Evolutionary conservation across 1,140 invertebrate genomes (phyloP), one percentile per base, ranked within the genome.

Genomic region (Drosophila azteca): DNA sequence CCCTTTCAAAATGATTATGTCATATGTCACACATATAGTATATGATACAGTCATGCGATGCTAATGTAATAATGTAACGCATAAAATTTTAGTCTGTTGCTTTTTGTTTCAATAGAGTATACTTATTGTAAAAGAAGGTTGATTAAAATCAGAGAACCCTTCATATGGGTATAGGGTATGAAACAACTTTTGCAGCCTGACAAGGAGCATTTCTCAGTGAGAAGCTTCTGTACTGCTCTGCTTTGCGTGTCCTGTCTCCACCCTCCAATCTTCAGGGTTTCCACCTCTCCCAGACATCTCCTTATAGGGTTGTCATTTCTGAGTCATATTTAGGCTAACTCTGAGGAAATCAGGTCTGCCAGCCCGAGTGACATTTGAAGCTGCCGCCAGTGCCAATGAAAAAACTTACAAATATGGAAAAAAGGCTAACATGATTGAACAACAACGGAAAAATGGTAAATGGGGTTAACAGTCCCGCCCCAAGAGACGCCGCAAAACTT

Each of bases 241-340:
- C 1, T 1, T 20, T 20, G 17, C 17, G 1, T 20, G 53, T 60
- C 44, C 35, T 20, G 52, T 35, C 15, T 11, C 2, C 24, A 35
- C 31, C 5, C 20, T 29, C 29, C 24, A 15, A n/a, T 11, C 35
- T 39, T 26, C 52, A 58, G 52, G 48, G 50, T 41, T 53, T 5
- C 3, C 7, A 9, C 61, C 58, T 35, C 68, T 66, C 5, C 24
- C 5, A 26, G 61, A 54, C 41, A 9, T 13, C 11, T 39, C 9
- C 35, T 11, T 31, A 31, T 31, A 7, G 24, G 24, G 3, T 49
- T 60, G 17, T 39, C 64, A 87, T 84, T 84, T 87, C 77, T 84
- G 81, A 77, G 81, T 84, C 81, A 84, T 81, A 74, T 87, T 85
- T 84, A 77, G 79, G 52, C 81, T 73, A 77, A 85, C 67, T 84